A percentile compares a stretch with the other conserved stretches of the same genome.
Conservation (phyloP, 1,140 invertebrate species). For the Phymorhynchus buccinoides region DNA sequence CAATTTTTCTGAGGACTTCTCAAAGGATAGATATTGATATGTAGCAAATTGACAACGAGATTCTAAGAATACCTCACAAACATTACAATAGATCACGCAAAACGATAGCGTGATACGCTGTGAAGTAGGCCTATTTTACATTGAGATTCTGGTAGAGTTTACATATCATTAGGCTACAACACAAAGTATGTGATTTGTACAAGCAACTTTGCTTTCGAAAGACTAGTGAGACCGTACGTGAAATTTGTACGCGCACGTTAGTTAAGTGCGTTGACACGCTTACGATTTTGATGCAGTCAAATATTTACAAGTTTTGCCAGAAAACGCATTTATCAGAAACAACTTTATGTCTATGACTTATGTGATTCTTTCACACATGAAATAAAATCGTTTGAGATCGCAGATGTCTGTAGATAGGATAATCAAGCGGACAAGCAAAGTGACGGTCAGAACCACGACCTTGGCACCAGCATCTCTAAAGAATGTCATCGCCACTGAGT, state of each 20-base stretch:
- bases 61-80: too few relatives aligned
- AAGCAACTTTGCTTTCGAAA: background rate
- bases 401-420: background rate
- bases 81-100: background rate
- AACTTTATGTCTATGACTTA: background rate
- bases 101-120: too few relatives aligned
- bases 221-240: background rate
- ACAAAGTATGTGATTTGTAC: background rate
- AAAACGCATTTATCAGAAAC: too few relatives aligned
- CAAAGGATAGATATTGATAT: background rate
- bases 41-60: too few relatives aligned
- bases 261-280: background rate
- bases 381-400: background rate
- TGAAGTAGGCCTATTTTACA: too few relatives aligned
- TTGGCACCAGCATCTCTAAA: background rate
- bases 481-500: background rate
- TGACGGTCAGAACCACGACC: too few relatives aligned
- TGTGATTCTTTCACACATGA: conserved; percentile 23
- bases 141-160: background rate
- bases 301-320: background rate
- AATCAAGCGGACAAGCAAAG: background rate
- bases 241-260: background rate
- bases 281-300: background rate
- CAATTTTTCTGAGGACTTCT: too few relatives aligned
- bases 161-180: background rate